Evolutionary conservation across 2,113 vertebrate genomes (phyloP).

Genomic region (Hyperopisus bebe): DNA sequence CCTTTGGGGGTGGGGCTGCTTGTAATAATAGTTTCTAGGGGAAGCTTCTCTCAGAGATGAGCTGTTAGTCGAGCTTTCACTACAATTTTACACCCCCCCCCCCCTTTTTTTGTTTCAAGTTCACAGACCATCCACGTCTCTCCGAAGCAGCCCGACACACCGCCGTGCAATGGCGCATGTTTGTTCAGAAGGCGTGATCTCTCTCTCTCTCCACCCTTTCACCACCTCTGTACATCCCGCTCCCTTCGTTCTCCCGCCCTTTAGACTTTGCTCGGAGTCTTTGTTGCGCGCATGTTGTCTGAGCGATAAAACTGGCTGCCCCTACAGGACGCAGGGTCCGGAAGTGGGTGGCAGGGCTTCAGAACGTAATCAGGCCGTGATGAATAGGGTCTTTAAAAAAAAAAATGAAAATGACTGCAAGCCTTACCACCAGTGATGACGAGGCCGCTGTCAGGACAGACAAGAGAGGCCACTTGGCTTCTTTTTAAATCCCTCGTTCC

Average conservation of each 20-base stretch:
- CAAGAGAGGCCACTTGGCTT: background rate
- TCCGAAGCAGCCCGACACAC: background rate
- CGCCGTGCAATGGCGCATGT: background rate
- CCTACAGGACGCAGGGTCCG: background rate
- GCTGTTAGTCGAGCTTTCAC: background rate
- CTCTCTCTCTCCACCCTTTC: conserved; percentile 1
- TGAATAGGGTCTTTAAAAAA: background rate
- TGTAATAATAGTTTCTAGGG: background rate
- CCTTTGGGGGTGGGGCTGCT: background rate
- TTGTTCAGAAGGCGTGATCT: conserved; percentile 40
- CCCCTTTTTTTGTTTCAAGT: background rate
- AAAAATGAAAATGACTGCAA: background rate
- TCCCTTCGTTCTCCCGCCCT: conserved; percentile 21
- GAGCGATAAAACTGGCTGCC: conserved; percentile 32
- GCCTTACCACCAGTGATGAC: background rate
- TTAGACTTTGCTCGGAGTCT: conserved; percentile 22
- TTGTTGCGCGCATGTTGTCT: conserved; percentile 39
- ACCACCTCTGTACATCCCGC: conserved; percentile 6
- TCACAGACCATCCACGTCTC: background rate
- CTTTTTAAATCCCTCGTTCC: background rate
- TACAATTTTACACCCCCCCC: background rate
- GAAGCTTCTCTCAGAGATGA: background rate
- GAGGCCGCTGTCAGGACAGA: background rate
- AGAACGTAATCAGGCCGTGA: background rate
- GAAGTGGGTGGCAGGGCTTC: background rate